Base-by-base conservation (phyloP, 2,888 invertebrate genomes). In the Oxyteleia sp. region DNA sequence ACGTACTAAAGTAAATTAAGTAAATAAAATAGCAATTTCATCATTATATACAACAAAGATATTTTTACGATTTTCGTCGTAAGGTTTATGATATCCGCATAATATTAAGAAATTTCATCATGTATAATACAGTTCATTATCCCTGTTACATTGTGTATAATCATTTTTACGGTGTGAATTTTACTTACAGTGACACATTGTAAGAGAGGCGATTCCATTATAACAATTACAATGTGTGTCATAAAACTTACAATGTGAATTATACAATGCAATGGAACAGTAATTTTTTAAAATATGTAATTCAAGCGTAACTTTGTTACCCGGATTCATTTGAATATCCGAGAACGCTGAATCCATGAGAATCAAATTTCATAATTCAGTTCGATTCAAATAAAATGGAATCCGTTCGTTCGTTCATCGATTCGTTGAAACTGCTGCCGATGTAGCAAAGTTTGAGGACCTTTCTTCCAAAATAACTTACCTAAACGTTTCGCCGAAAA, bases 341-440 rank as follows among this genome's bases (percentile, higher is more conserved):
- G 7, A 38, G 38, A 53, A 53, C 29, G 43, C 29, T 26, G 41
- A 41, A 66, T 68, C 55, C 32, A 55, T 13, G 59, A 35, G 18
- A 57, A 59, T 71, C 59, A 59, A 47, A 49, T 71, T 59, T 59
- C 59, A 59, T 71, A 71, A 71, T 71, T 71, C 47, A 64, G 69
- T 45, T 45, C 55, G 26, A 71, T 59, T 59, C 26, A 15, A 72
- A 61, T 41, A 53, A 72, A 61, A 72, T 45, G 45, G 13, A 43
- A 49, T 49, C 15, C 32, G 15, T 71, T 59, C 49, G 20, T 59
- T 51, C 72, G 41, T 72, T 74, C 53, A 32, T 51, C 32, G 45
- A 20, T 45, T 38, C 47, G 23, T 23, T 47, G 57, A 32, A 71
- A 49, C 23, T 11, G n/a, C 16, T 38, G 29, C 45, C 20, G 29